Percentiles rank a stretch among this genome's conserved stretches.
phyloP scores from a whole-genome alignment of 2,888 invertebrate species.

The Lycocerus yunnanus region DNA sequence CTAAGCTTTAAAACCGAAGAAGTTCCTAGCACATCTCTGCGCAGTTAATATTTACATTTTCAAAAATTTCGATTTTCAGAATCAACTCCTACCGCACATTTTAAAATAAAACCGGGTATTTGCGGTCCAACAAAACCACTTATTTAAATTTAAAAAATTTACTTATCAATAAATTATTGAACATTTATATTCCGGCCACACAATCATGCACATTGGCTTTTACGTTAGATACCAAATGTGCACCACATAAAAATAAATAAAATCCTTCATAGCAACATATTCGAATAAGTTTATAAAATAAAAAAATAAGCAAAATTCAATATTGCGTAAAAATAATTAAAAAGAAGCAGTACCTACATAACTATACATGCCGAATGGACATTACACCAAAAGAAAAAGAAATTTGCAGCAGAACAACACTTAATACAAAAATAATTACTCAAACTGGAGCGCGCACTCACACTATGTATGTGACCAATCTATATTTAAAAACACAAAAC shows the following conservation, averaged over 20 bases:
- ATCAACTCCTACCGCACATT: no score
- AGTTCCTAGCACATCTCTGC: background rate
- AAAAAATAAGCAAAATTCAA: background rate
- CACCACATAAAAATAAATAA: background rate
- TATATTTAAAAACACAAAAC: background rate
- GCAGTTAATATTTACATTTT: background rate
- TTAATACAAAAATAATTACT: constrained; percentile 4
- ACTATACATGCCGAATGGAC: constrained; percentile 34
- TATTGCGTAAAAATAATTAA: background rate
- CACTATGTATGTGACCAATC: background rate
- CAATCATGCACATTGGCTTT: background rate
- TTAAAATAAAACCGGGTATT: background rate
- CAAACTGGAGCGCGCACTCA: background rate
- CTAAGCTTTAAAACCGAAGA: background rate
- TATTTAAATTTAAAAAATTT: background rate
- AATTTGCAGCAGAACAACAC: background rate
- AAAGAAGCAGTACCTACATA: constrained; percentile 39
- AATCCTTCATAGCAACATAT: background rate
- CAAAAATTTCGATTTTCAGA: no score
- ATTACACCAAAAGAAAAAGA: constrained; percentile 4
- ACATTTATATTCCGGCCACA: background rate
- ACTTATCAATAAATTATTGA: background rate
- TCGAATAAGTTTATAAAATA: background rate
- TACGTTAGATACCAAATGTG: background rate
- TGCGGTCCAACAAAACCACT: background rate